A percentile compares a stretch with the other conserved stretches of the same genome.
These are phyloP conservation scores for Chalcosyrphus nemorum DNA, from an alignment of 2,888 invertebrate genomes.

Conservation along the genomic window DNA sequence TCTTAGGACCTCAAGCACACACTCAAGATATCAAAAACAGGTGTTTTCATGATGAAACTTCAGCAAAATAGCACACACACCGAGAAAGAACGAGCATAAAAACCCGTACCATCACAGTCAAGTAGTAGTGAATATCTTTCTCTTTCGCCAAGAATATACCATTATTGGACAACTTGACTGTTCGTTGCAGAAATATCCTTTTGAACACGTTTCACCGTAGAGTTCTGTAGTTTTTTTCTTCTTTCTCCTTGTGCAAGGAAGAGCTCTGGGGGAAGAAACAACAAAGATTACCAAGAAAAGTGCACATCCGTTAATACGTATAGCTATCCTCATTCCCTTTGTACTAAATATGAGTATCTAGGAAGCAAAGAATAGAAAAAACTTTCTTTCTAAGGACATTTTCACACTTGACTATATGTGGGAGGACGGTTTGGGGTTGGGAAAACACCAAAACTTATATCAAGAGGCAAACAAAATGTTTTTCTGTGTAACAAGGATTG, in stretches of 20 bases:
- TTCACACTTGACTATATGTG: slow-evolving; percentile 46
- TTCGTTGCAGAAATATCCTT: slow-evolving; percentile 59
- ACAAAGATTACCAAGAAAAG: slow-evolving; percentile 52
- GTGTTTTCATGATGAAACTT: slow-evolving; percentile 65
- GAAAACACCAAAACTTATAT: slow-evolving; percentile 39
- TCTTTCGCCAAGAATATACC: slow-evolving; percentile 1
- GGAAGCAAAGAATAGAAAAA: neutral
- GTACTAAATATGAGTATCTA: slow-evolving; percentile 1
- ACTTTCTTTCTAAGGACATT: slow-evolving; percentile 53
- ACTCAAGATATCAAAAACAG: slow-evolving; percentile 63
- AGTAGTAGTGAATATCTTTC: neutral
- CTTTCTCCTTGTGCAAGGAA: neutral
- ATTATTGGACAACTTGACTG: slow-evolving; percentile 68
- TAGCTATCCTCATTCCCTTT: slow-evolving; percentile 1
- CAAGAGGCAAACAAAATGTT: slow-evolving; percentile 55
- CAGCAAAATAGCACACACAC: slow-evolving; percentile 36
- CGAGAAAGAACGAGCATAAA: neutral
- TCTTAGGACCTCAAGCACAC: slow-evolving; percentile 42
- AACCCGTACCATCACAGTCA: neutral
- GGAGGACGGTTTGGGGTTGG: neutral
- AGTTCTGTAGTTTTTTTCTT: neutral
- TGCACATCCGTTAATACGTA: slow-evolving; percentile 50
- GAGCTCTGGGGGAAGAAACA: neutral
- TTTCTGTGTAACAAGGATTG: slow-evolving; percentile 52
- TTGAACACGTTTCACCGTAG: slow-evolving; percentile 56